Percentiles rank a stretch among this genome's conserved stretches.
These are phyloP conservation scores for Colossoma macropomum DNA, from an alignment of 2,113 vertebrate genomes.

Conservation along the genomic window DNA sequence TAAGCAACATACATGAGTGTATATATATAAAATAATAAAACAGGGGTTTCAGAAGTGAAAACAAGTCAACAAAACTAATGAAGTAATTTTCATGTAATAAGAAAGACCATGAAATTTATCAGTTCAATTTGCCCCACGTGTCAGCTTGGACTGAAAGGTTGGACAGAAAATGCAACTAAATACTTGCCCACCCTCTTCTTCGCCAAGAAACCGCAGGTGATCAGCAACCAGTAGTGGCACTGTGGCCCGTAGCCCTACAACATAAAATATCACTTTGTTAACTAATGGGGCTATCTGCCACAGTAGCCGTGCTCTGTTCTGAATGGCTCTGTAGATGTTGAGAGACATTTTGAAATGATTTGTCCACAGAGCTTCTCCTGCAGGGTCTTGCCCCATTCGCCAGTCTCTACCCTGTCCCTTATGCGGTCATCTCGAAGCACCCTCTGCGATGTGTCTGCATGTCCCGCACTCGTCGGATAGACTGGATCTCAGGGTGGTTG, in stretches of 20 bases:
- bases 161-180: background rate
- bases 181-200: background rate
- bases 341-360: background rate
- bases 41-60: constrained; percentile 62
- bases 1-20: constrained; percentile 53
- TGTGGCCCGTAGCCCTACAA: background rate
- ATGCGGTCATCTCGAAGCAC: constrained; percentile 78
- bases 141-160: background rate
- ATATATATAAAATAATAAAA: constrained; percentile 47
- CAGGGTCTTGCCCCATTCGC: constrained; percentile 34
- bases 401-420: constrained; percentile 45
- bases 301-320: background rate
- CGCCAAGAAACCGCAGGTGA: background rate
- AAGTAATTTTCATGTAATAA: background rate
- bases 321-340: constrained; percentile 2
- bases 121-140: constrained; percentile 52
- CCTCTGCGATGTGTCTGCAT: constrained; percentile 83
- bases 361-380: constrained; percentile 1
- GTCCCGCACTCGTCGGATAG: constrained; percentile 83
- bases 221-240: background rate
- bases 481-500: constrained; percentile 82
- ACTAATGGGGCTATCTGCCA: background rate
- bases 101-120: constrained; percentile 23
- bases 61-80: constrained; percentile 69
- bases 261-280: background rate